Conservation (phyloP, 2,113 vertebrate genomes). For the Leptosomus discolor region DNA sequence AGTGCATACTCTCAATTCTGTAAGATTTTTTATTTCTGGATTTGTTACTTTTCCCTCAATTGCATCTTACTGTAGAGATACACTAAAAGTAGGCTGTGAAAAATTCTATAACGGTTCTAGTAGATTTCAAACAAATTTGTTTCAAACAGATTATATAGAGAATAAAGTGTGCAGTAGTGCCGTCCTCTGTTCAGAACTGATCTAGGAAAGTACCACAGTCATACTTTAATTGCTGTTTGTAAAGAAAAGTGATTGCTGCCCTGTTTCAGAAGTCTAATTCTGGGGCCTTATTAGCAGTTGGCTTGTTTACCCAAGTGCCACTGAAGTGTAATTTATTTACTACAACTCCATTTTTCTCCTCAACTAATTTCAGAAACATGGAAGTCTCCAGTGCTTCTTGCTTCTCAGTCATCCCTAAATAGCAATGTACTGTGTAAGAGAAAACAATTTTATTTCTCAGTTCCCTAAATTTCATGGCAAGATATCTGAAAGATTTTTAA, state of each 20-base stretch:
- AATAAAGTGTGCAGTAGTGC: neutral
- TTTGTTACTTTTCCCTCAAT: neutral
- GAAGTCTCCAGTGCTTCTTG: neutral
- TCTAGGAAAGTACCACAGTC: neutral
- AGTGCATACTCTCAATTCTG: neutral
- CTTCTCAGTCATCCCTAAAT: neutral
- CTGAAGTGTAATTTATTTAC: neutral
- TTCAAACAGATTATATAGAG: neutral
- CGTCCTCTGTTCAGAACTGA: neutral
- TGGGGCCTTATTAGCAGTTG: neutral
- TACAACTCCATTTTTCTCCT: neutral
- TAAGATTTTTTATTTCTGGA: neutral
- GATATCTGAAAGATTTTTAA: neutral
- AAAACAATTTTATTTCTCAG: neutral
- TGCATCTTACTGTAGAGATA: neutral
- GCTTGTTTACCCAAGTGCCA: neutral
- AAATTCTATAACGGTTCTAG: neutral
- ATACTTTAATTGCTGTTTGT: neutral
- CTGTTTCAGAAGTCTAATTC: neutral
- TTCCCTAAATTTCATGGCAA: neutral
- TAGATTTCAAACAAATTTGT: neutral
- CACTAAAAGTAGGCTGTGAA: neutral
- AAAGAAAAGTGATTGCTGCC: neutral
- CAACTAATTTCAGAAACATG: neutral
- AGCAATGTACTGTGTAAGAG: neutral